Conservation (phyloP, 2,888 invertebrate species). For the Neoaliturus tenellus region DNA sequence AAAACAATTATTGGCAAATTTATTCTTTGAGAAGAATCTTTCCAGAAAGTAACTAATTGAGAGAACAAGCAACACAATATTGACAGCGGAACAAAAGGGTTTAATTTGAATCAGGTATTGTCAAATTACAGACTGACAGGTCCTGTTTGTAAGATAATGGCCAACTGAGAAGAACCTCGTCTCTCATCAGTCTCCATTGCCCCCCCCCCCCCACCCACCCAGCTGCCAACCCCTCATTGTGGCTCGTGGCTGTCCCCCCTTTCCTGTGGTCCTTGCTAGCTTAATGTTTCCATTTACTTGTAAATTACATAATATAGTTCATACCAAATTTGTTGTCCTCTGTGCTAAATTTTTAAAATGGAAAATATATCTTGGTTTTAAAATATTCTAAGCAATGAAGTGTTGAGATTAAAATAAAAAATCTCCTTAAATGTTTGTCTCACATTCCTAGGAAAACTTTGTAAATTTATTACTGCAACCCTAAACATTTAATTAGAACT, state of each 20-base stretch:
- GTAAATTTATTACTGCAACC: too few species aligned
- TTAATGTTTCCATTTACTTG: slow-evolving; percentile 20
- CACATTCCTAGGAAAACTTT: too few species aligned
- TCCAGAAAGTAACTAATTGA: not conserved
- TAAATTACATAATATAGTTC: not conserved
- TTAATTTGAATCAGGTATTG: slow-evolving; percentile 13
- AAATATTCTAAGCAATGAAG: too few species aligned
- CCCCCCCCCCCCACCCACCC: not conserved
- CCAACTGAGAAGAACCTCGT: not conserved
- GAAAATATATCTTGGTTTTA: too few species aligned
- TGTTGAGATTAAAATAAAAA: too few species aligned
- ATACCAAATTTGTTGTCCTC: not conserved
- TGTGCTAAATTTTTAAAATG: too few species aligned
- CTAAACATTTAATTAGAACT: too few species aligned
- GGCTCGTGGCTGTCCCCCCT: not conserved
- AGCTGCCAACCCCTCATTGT: not conserved
- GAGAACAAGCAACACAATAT: not conserved
- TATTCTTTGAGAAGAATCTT: too few species aligned
- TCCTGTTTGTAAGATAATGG: not conserved
- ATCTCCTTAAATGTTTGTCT: too few species aligned
- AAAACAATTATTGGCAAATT: too few species aligned
- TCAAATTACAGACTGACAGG: not conserved
- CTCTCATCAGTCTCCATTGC: not conserved
- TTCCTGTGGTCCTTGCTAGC: not conserved
- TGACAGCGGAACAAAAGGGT: not conserved